Conservation (phyloP, 2,797 vertebrate species). For the Falco peregrinus region DNA sequence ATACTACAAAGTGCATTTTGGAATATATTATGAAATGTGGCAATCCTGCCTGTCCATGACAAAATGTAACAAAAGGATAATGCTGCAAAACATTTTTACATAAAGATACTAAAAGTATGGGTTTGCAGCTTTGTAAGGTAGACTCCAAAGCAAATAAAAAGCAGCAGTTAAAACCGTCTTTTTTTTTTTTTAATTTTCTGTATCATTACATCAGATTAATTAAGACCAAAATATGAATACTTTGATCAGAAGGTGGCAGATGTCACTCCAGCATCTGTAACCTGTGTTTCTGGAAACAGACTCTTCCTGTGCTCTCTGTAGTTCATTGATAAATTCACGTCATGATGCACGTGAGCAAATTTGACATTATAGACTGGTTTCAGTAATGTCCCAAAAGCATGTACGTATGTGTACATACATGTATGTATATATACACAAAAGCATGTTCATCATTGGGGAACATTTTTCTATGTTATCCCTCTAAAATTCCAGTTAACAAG, state of each 20-base stretch:
- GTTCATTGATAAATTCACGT: neutral
- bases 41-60: neutral
- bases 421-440: neutral
- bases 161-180: neutral
- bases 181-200: neutral
- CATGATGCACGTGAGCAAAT: neutral
- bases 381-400: neutral
- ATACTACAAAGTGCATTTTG: neutral
- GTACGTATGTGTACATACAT: neutral
- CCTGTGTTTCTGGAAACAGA: neutral
- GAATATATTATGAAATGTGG: neutral
- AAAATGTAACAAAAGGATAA: constrained; percentile 14
- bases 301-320: neutral
- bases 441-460: neutral
- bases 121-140: neutral
- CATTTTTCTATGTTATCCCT: neutral
- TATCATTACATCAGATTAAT: neutral
- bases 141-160: neutral
- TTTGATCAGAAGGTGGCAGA: neutral
- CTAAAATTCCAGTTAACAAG: neutral
- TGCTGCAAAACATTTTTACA: neutral
- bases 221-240: neutral
- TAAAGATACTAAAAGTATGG: neutral
- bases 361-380: neutral
- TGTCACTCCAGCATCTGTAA: neutral